Base-by-base conservation (phyloP, 1,140 invertebrate species). In the Vanessa atalanta region DNA sequence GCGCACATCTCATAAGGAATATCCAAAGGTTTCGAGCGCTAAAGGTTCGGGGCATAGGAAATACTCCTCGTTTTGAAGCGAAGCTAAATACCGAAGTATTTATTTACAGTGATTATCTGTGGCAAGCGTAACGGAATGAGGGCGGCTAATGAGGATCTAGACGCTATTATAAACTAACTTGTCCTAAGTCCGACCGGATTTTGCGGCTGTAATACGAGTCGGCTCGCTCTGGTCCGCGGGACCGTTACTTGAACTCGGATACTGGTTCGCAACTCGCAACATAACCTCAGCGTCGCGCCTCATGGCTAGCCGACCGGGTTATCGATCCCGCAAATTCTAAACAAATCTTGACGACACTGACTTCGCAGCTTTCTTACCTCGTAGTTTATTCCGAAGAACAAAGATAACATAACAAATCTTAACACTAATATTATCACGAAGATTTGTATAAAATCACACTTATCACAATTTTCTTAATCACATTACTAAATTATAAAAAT, bases 401-500 rank as follows among this genome's bases (percentile, higher is more conserved):
- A 90, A 84, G 90, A 90, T 86, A 87, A 89, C 87, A 89, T 91
- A 93, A 93, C 90, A 93, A 92, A 87, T 90, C 89, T 88, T 93
- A 93, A 83, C 77, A 88, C 88, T 93, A 93, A 77, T 90, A 88
- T 85, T 91, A 91, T 91, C 89, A 91, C 89, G 86, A 84, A 88
- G 83, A 84, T 86, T 83, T 92, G 88, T 93, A 91, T 91, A 91
- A 92, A 93, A 89, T 89, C 82, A 91, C 91, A 93, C 88, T 86
- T 93, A 93, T 93, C 89, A 93, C 91, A 93, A 93, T 93, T 89
- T 89, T 88, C 84, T 89, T 89, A 90, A 88, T 93, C 87, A 86
- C 84, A 86, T 85, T 87, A 43, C 37, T 43, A 86, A 87, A 87
- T 86, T 88, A 90, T 79, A 91, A 91, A 89, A 90, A 81, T 88